These are phyloP conservation scores for Gryllus bimaculatus DNA, from an alignment of 1,140 invertebrate species.

Conservation along the genomic window DNA sequence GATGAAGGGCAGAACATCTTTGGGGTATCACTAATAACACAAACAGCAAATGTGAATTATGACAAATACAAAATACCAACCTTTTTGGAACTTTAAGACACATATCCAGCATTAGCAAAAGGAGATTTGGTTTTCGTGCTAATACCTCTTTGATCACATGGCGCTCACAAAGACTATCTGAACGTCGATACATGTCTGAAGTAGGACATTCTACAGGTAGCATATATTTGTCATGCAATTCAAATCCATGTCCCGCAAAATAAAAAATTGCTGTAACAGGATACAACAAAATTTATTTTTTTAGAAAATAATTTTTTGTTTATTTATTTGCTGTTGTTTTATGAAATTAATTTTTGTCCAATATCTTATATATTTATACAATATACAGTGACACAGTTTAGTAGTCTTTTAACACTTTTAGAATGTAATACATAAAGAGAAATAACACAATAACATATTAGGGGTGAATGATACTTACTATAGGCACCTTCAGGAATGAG, in stretches of 20 bases:
- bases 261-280: conserved; percentile 32
- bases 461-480: conserved; percentile 25
- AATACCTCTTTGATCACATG: conserved; percentile 31
- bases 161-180: conserved; percentile 33
- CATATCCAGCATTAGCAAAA: conserved; percentile 35
- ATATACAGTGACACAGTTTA: no score
- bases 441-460: neutral
- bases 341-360: no score
- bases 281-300: neutral
- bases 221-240: conserved; percentile 35
- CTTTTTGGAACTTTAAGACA: conserved; percentile 30
- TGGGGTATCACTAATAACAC: no score
- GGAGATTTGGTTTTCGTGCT: conserved; percentile 31
- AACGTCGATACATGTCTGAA: conserved; percentile 26
- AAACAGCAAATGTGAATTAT: no score
- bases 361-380: no score
- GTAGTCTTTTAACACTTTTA: neutral
- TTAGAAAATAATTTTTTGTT: neutral
- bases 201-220: conserved; percentile 32
- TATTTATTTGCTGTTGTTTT: neutral
- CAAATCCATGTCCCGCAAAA: conserved; percentile 37
- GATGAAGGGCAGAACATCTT: no score
- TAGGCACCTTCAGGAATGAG: conserved; percentile 31
- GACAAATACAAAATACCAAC: neutral
- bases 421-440: neutral